phyloP scores from a whole-genome alignment of 2,888 invertebrate species.

The Parasteatoda lunata region DNA sequence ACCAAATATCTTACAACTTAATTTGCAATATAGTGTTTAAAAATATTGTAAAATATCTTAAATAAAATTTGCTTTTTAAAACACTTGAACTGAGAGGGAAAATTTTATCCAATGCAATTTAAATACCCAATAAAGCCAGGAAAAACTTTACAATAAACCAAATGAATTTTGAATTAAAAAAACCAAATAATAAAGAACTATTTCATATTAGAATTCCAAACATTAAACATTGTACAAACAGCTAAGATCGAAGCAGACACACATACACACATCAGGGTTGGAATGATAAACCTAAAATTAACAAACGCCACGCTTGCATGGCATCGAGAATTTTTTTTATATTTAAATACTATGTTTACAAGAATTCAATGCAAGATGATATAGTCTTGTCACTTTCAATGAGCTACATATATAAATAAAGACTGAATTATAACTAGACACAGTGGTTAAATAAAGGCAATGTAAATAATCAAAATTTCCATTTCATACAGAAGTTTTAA shows the following conservation, averaged over 20 bases:
- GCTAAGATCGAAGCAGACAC: slow-evolving; percentile 61
- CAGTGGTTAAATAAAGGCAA: slow-evolving; percentile 43
- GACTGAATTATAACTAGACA: slow-evolving; percentile 24
- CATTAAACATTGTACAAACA: slow-evolving; percentile 62
- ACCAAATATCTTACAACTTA: background rate
- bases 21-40: background rate
- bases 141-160: background rate
- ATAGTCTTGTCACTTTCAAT: slow-evolving; percentile 36
- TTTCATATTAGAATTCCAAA: slow-evolving; percentile 53
- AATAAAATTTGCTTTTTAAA: background rate
- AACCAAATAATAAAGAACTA: slow-evolving; percentile 37
- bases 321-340: slow-evolving; percentile 24
- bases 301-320: slow-evolving; percentile 45
- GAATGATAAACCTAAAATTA: slow-evolving; percentile 65
- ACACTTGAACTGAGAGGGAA: background rate
- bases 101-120: background rate
- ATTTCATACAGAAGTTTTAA: slow-evolving; percentile 48
- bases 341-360: slow-evolving; percentile 44
- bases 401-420: slow-evolving; percentile 49
- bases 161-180: background rate
- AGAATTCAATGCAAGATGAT: slow-evolving; percentile 42
- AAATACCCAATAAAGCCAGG: background rate
- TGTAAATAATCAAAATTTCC: slow-evolving; percentile 24
- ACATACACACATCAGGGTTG: slow-evolving; percentile 62
- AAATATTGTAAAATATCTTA: background rate